These are phyloP conservation scores for Rapana venosa DNA, from an alignment of 2,888 invertebrate genomes.

Conservation along the genomic window DNA sequence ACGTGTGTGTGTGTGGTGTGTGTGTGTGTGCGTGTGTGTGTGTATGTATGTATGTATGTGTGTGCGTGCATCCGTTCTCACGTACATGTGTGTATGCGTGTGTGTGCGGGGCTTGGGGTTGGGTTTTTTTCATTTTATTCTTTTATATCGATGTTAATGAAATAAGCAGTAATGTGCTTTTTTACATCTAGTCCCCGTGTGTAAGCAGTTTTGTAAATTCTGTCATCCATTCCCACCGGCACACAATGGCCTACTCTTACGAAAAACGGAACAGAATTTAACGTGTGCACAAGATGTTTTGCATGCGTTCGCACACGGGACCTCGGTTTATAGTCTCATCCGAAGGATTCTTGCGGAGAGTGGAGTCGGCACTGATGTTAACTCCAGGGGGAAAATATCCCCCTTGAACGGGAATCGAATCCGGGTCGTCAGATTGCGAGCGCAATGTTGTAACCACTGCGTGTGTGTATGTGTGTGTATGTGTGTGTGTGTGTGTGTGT, in stretches of 20 bases:
- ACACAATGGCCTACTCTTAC: too few relatives aligned
- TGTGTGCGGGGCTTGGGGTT: too few relatives aligned
- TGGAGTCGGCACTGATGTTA: not conserved
- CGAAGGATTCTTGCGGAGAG: too few relatives aligned
- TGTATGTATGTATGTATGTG: not conserved
- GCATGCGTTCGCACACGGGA: too few relatives aligned
- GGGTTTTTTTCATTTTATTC: too few relatives aligned
- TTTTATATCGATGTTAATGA: not conserved
- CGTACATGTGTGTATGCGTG: not conserved
- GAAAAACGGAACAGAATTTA: too few relatives aligned
- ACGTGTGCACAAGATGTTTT: too few relatives aligned
- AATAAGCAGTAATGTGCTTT: too few relatives aligned
- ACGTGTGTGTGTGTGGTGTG: not conserved
- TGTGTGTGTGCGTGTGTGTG: constrained; percentile 10
- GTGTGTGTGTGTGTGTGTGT: not conserved
- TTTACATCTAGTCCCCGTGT: too few relatives aligned
- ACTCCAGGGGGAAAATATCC: not conserved
- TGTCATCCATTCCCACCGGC: too few relatives aligned
- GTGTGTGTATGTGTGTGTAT: not conserved
- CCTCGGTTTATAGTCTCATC: too few relatives aligned
- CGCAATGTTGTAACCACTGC: not conserved
- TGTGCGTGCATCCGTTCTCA: not conserved
- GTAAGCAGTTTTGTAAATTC: too few relatives aligned
- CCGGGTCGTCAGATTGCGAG: not conserved
- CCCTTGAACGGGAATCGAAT: not conserved